Evolutionary conservation across 1,140 invertebrate genomes (phyloP), one percentile per base, ranked within the genome.

Genomic region (Pollicipes pollicipes): DNA sequence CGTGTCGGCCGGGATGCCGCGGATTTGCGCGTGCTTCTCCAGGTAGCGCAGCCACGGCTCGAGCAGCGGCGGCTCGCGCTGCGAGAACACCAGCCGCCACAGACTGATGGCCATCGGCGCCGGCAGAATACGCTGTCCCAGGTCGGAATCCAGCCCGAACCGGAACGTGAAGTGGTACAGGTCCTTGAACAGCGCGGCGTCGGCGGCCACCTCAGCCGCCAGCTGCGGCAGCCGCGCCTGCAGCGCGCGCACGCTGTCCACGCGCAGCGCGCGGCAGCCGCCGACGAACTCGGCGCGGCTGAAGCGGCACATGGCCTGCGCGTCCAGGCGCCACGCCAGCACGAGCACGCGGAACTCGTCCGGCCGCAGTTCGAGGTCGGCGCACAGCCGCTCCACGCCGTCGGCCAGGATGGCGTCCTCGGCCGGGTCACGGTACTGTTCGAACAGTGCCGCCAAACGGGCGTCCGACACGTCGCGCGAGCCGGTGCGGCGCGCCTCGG

Each of bases 281-380:
- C 70, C 68, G 37, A 93, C 83, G 82, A 97, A 97, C 80, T 97
- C 94, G 37, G 83, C 80, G 74, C 89, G 84, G 30, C 90, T 92
- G 80, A 97, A 97, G 75, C 89, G 85, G 82, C 93, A 97, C 94
- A 97, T 97, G 78, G 92, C 91, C 80, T 91, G 90, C 71, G 94
- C 93, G 79, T 91, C 88, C 75, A 95, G 85, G 80, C 94, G 94
- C 93, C 93, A 97, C 70, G 95, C 94, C 70, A 97, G 83, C 68
- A 96, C 85, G 73, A 97, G 72, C n/a, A 75, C 75, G 72, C 80
- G 77, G 75, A 82, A 83, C 79, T 97, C 93, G 79, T 96, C 93
- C n/a, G 93, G 93, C 75, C 88, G 88, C 29, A 97, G 83, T 76
- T 91, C 87, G 67, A 97, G 81, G 83, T 97, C 93, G 77, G 86